Percentiles rank a stretch among this genome's conserved stretches.
phyloP scores from a whole-genome alignment of 2,888 invertebrate genomes.

The Nephrotoma guestfalica region DNA sequence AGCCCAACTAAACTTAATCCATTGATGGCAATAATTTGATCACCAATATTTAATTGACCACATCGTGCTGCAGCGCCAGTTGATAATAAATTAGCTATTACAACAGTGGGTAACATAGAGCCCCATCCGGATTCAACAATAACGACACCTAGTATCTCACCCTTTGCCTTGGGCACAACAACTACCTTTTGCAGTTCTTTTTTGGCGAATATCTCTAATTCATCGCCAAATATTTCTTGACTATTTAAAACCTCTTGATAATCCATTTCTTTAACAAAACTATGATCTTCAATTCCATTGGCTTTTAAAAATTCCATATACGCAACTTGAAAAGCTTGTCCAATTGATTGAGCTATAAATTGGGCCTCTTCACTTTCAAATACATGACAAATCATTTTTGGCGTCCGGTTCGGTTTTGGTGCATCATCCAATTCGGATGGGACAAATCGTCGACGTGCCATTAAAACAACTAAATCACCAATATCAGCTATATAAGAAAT shows the following conservation, averaged over 20 bases:
- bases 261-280: slow-evolving; percentile 98
- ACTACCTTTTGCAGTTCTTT: slow-evolving; percentile 97
- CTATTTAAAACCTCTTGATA: slow-evolving; percentile 99
- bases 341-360: slow-evolving; percentile 98
- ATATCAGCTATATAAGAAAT: slow-evolving; percentile 99
- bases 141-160: slow-evolving; percentile 95
- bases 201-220: slow-evolving; percentile 96
- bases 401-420: slow-evolving; percentile 59
- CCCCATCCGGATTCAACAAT: slow-evolving; percentile 99
- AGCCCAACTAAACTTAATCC: slow-evolving; percentile 96
- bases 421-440: slow-evolving; percentile 68
- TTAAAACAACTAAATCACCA: slow-evolving; percentile 92
- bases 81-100: slow-evolving; percentile 94
- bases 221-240: slow-evolving; percentile 98
- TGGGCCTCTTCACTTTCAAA: slow-evolving; percentile 99
- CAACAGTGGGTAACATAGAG: slow-evolving; percentile 99
- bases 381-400: slow-evolving; percentile 98
- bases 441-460: slow-evolving; percentile 92
- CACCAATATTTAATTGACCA: slow-evolving; percentile 96
- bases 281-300: slow-evolving; percentile 98
- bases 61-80: slow-evolving; percentile 95
- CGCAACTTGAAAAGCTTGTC: slow-evolving; percentile 98
- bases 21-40: slow-evolving; percentile 98
- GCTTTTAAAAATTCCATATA: slow-evolving; percentile 99
- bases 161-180: slow-evolving; percentile 95